Base-by-base conservation (phyloP, 2,113 vertebrate genomes). In the Pituophis catenifer region DNA sequence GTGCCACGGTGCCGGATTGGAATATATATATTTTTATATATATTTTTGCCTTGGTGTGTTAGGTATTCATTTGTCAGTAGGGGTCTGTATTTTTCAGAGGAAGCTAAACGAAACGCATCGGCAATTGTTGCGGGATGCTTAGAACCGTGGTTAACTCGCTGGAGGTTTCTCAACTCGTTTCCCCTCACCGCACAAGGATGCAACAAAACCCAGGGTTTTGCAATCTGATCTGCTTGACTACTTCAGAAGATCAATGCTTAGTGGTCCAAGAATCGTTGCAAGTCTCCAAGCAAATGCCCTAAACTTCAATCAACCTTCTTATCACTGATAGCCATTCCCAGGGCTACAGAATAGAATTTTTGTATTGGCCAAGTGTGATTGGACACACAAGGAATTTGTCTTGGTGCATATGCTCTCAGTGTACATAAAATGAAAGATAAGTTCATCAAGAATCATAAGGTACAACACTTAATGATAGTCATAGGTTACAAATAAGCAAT, bases 31-130 rank as follows among this genome's bases (percentile, higher is more conserved):
- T 24, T 58, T 58, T 8, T 23, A 48, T 48, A 48, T 23, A 1
- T 62, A 10, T 11, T 29, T 1, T 0, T 8, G 54, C 7, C 86
- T 0, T 0, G 70, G 24, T 4, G 24, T 4, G 50, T 53, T 92
- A 89, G 89, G 26, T 53, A 93, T 86, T 26, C 54, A 88, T 94
- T 92, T 29, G 1, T 0, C 0, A 54, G 92, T 87, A 5, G 54
- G n/a, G 54, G 11, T 53, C 94, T 87, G 38, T 54, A 26, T 55
- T 75, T 90, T 59, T 4, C 0, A 29, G 92, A 24, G 33, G 23
- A 90, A 94, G 85, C 8, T 86, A 53, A 93, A 94, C 91, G 9
- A 65, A 0, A 17, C 55, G 58, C 58, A 9, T 57, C 70, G 0
- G 13, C 29, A 52, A 65, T 50, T 92, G 38, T 2, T 53, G 58